Evolutionary conservation across 2,888 invertebrate genomes (phyloP), one percentile per base, ranked within the genome.

Genomic region (Hecatera dysodea): DNA sequence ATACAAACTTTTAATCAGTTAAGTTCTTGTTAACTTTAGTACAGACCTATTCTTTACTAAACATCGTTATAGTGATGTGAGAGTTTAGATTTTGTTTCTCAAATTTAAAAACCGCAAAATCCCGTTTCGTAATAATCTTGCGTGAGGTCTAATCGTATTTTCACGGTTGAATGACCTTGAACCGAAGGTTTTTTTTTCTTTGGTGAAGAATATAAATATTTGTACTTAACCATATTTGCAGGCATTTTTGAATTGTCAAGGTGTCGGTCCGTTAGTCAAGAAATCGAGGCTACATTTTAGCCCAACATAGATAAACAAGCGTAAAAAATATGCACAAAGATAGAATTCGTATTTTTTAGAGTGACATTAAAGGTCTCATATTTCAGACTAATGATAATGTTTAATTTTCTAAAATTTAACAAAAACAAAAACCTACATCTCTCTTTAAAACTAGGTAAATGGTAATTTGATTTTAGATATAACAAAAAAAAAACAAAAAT

Each of bases 31-130:
- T 46, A 24, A 69, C 24, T 59, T 42, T 17, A 17, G 12, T 59
- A n/a, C n/a, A n/a, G n/a, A n/a, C n/a, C n/a, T n/a, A 42, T 50
- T 42, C 15, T 27, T n/a, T 29, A 12, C 2, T 56, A 22, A 24
- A 2, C 1, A 1, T 60, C n/a, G 7, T 56, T 22, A 56, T 19
- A 50, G 9, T 50, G 42, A 42, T 29, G 24, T 19, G 22, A 48
- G 29, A 67, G 17, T 44, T 27, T 3, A 50, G 22, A 50, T 65
- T 72, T 65, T 66, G 36, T 9, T 57, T 11, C 15, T 24, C 17
- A 50, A 70, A 42, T 17, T 72, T 71, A 53, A 53, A 61, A 53
- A 39, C 39, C 59, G 59, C 59, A 55, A 48, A 55, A 67, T 74
- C 59, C 67, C 67, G 67, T 60, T 74, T 36, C 24, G 27, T 29